Conservation (phyloP, 2,113 vertebrate genomes). For the Porphyrio hochstetteri region DNA sequence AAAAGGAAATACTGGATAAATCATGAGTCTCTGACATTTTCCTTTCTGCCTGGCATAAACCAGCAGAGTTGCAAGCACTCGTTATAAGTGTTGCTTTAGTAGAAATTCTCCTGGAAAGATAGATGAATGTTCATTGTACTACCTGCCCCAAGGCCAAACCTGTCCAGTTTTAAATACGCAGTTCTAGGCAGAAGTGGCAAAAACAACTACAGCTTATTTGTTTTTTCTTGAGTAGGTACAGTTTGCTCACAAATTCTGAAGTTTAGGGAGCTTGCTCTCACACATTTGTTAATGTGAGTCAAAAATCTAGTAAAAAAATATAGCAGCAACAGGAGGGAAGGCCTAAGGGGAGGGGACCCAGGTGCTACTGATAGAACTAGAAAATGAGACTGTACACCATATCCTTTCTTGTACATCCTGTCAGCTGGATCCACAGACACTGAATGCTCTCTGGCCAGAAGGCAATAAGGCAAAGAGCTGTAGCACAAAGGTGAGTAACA, state of each 20-base stretch:
- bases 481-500: neutral
- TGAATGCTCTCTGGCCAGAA: neutral
- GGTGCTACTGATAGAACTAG: neutral
- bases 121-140: neutral
- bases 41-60: neutral
- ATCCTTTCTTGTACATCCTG: neutral
- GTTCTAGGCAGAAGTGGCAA: neutral
- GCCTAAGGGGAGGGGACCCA: neutral
- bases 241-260: neutral
- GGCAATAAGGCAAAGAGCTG: neutral
- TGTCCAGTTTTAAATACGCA: slow-evolving; percentile 31
- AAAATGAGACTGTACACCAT: neutral
- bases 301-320: neutral
- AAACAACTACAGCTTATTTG: neutral
- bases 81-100: neutral
- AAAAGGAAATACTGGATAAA: neutral
- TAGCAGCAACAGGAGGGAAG: neutral
- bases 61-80: neutral
- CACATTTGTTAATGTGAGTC: neutral
- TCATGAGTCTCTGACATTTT: neutral
- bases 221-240: neutral
- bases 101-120: slow-evolving; percentile 13
- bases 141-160: neutral
- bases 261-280: neutral
- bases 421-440: neutral